phyloP scores from a whole-genome alignment of 2,113 vertebrate species.

The Coracopsis vasa region DNA sequence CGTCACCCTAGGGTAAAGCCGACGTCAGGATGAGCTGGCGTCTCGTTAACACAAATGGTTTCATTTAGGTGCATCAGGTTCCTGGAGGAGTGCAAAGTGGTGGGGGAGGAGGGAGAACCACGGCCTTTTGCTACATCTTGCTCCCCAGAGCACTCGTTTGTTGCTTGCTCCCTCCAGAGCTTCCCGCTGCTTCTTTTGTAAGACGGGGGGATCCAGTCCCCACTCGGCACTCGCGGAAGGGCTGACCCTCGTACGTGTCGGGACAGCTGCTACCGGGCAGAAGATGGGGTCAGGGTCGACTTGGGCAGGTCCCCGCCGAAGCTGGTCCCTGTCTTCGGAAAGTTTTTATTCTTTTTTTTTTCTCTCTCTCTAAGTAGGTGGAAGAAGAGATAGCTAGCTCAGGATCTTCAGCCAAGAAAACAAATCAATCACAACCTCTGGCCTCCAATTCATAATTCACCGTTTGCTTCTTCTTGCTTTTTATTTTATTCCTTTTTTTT shows the following conservation, averaged over 20 bases:
- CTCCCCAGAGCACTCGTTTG: background rate
- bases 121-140: background rate
- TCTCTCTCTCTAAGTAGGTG: background rate
- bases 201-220: background rate
- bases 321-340: background rate
- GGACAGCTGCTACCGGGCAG: background rate
- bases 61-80: constrained; percentile 43
- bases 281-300: fast-evolving
- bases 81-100: background rate
- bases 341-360: background rate
- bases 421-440: background rate
- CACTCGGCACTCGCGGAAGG: background rate
- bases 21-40: background rate
- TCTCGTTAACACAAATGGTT: constrained; percentile 22
- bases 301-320: background rate
- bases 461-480: fast-evolving
- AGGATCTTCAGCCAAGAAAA: background rate
- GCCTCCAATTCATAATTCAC: background rate
- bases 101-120: background rate
- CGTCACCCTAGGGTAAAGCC: constrained; percentile 35
- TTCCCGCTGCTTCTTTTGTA: background rate
- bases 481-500: background rate
- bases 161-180: background rate
- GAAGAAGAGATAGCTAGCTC: background rate
- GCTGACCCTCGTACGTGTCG: background rate